These are phyloP conservation scores for Biston betularia DNA, from an alignment of 2,888 invertebrate species.

Conservation along the genomic window DNA sequence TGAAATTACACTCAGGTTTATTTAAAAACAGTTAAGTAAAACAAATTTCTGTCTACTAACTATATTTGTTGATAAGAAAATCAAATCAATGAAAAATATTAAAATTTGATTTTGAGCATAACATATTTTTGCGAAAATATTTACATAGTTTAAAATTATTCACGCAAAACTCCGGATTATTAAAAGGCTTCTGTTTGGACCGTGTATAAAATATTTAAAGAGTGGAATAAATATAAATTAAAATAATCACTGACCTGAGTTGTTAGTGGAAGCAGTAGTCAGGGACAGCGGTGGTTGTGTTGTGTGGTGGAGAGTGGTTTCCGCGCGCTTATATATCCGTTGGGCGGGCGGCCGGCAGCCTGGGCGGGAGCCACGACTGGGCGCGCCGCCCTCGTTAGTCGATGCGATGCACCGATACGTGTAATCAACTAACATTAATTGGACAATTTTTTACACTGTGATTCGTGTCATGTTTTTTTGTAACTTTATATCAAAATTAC, in stretches of 20 bases:
- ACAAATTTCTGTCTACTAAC: too few relatives aligned
- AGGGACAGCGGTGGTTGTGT: constrained; percentile 62
- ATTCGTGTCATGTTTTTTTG: neutral
- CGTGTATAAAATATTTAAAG: neutral
- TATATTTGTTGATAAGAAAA: too few relatives aligned
- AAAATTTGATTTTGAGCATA: too few relatives aligned
- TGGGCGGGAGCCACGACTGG: constrained; percentile 44
- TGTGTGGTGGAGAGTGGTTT: constrained; percentile 60
- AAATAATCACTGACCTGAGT: constrained; percentile 57
- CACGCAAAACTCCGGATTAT: too few relatives aligned
- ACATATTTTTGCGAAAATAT: too few relatives aligned
- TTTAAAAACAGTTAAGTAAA: too few relatives aligned
- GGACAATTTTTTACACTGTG: constrained; percentile 19
- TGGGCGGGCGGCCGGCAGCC: constrained; percentile 48
- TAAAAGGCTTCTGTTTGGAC: neutral
- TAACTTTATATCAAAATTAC: neutral
- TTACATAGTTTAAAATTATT: too few relatives aligned
- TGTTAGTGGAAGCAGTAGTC: constrained; percentile 55
- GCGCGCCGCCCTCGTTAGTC: constrained; percentile 36
- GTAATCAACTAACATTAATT: constrained; percentile 27
- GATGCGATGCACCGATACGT: constrained; percentile 31
- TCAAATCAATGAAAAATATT: too few relatives aligned
- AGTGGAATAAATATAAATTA: neutral
- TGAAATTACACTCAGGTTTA: too few relatives aligned
- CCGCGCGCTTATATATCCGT: constrained; percentile 70